Base-by-base conservation (phyloP, 1,140 invertebrate genomes). In the Drosophila trapezifrons region DNA sequence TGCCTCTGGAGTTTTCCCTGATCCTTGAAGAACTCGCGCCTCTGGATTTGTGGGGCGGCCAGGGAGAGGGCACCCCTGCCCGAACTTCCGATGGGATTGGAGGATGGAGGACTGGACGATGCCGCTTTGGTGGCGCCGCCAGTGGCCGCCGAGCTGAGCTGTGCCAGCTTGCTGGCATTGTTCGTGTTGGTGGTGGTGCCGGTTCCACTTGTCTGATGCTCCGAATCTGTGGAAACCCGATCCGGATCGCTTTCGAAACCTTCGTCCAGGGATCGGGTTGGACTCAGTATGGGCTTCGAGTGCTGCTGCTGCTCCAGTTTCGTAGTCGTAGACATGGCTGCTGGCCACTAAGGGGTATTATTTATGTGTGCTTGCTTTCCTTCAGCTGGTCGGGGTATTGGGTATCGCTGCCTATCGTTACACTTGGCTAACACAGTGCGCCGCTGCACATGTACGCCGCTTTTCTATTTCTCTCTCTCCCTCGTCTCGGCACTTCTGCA, bases 161-260 rank as follows among this genome's bases (percentile, higher is more conserved):
- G 90, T 10, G 90, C 90, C 66, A 91, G 37, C 72, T 91, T 89
- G 71, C 90, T 91, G 78, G 85, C 90, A 83, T 71, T 80, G 81
- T 84, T 90, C 56, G 66, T 65, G 54, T 52, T 78, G 42, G 4
- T 79, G 62, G 8, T 65, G 67, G 51, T 69, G 51, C 40, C 79
- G 74, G 85, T 90, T 90, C 80, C 82, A 91, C 80, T 90, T 80
- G 90, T 91, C 89, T 86, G 84, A 82, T 91, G 90, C 89, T 92
- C 91, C 76, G 91, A 91, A 91, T 92, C 91, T 51, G 91, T 92
- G 60, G 90, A 91, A 84, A 92, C 89, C 64, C 91, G 90, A 91
- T 92, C 91, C 80, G 91, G 91, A 92, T 92, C 91, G 90, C 91
- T 92, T 92, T 92, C 91, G 80, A 92, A 92, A 87, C 91, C 91